Evolutionary conservation across 2,888 invertebrate genomes (phyloP).

Genomic region (Pomacea canaliculata): DNA sequence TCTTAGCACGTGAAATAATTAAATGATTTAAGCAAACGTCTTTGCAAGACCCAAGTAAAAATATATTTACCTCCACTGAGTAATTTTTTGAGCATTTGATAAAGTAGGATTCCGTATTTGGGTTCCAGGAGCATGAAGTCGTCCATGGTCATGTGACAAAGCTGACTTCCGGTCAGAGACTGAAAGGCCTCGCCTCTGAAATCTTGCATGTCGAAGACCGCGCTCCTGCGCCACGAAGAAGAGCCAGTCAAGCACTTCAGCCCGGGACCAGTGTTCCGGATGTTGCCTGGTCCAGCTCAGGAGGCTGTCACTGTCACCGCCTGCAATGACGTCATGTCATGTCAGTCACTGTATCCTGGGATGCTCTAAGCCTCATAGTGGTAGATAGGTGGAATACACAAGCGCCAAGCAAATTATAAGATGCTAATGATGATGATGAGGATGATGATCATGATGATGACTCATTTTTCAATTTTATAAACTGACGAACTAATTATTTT

Average conservation of each 20-base stretch:
- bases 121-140: slow-evolving; percentile 52
- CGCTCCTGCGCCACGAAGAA: slow-evolving; percentile 52
- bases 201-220: slow-evolving; percentile 48
- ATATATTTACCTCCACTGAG: slow-evolving; percentile 24
- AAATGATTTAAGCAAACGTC: too few species aligned
- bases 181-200: slow-evolving; percentile 59
- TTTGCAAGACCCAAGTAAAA: too few species aligned
- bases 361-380: too few species aligned
- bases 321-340: not conserved
- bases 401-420: too few species aligned
- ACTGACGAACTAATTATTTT: too few species aligned
- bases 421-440: too few species aligned
- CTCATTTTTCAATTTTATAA: too few species aligned
- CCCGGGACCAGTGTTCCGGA: slow-evolving; percentile 53
- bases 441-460: too few species aligned
- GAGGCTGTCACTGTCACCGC: slow-evolving; percentile 36
- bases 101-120: slow-evolving; percentile 48
- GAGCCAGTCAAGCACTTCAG: slow-evolving; percentile 59
- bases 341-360: too few species aligned
- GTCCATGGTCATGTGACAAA: slow-evolving; percentile 49
- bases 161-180: slow-evolving; percentile 48
- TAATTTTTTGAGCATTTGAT: slow-evolving; percentile 31
- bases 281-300: slow-evolving; percentile 57
- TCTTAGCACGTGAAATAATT: too few species aligned
- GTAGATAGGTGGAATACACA: too few species aligned